Evolutionary conservation across 2,113 vertebrate genomes (phyloP), one percentile per base, ranked within the genome.

Genomic region (Centropus bengalensis): DNA sequence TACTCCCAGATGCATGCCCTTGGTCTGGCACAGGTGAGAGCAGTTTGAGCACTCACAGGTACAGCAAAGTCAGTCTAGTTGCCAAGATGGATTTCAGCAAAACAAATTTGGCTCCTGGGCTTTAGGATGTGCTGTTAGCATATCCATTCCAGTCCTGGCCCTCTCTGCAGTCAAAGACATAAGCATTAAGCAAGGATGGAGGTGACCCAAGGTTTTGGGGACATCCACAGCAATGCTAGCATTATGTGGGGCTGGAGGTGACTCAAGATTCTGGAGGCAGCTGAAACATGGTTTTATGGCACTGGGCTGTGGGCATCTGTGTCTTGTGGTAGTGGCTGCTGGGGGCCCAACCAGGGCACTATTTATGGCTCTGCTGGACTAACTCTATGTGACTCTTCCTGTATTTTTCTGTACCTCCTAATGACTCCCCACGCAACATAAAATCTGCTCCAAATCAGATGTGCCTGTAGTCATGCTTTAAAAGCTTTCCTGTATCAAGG

Each of bases 331-430:
- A 74, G 4, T 5, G 24, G n/a, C 20, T 14, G 24, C 22, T 63
- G 66, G 28, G 45, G 10, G 5, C 30, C 52, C 24, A 26, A 28
- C 42, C 47, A 59, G 30, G 33, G 7, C 45, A 45, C 40, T 1
- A 0, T 21, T 0, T 0, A 8, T 59, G 38, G 9, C 17, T 55
- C 44, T 15, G 12, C 18, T 83, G 51, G 9, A 15, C 6, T 68
- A 17, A 24, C 14, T 45, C 20, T 28, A 16, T 10, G 32, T 68
- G 59, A 16, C 12, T 16, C 19, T 45, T 67, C 9, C n/a, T 15
- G 0, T 30, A 18, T 1, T 33, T 55, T 93, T 54, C 60, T n/a
- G 7, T 30, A 58, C 45, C 63, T 56, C n/a, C 40, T 21, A 36
- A 8, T 1, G 4, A 14, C 24, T 69, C 44, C 18, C 16, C 10